Conservation (phyloP, 2,113 vertebrate species). For the Philantomba maxwellii region DNA sequence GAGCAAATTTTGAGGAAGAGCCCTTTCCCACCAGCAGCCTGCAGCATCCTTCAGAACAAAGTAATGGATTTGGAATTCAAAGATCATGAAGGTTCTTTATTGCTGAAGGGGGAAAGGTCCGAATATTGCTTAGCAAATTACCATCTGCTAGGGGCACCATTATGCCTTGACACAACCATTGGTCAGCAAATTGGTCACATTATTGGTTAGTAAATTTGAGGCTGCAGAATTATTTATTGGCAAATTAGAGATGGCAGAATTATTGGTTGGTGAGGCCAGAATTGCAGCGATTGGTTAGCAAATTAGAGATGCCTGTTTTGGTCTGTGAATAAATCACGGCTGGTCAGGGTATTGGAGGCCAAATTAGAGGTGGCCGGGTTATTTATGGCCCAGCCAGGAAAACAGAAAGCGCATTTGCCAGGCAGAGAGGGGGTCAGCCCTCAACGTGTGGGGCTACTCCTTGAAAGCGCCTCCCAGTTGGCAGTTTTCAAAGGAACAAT, state of each 20-base stretch:
- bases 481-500: not conserved
- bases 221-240: conserved; percentile 85
- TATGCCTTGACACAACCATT: conserved; percentile 80
- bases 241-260: conserved; percentile 87
- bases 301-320: conserved; percentile 81
- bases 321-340: conserved; percentile 80
- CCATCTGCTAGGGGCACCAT: conserved; percentile 78
- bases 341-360: conserved; percentile 77
- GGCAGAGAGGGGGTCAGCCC: conserved; percentile 45
- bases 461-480: not conserved
- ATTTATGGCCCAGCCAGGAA: conserved; percentile 74
- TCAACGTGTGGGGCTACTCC: not conserved
- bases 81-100: conserved; percentile 72
- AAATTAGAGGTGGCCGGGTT: conserved; percentile 78
- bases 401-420: conserved; percentile 57
- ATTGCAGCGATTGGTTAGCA: conserved; percentile 80
- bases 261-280: conserved; percentile 82
- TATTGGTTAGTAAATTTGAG: conserved; percentile 85
- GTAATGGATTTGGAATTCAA: conserved; percentile 69
- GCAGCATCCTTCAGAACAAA: conserved; percentile 30
- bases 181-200: conserved; percentile 84
- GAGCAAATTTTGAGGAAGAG: not conserved
- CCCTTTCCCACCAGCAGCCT: not conserved
- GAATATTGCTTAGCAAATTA: conserved; percentile 81
- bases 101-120: conserved; percentile 64